These are phyloP conservation scores for Bombus waltoni DNA, from an alignment of 1,140 invertebrate genomes.

Conservation along the genomic window DNA sequence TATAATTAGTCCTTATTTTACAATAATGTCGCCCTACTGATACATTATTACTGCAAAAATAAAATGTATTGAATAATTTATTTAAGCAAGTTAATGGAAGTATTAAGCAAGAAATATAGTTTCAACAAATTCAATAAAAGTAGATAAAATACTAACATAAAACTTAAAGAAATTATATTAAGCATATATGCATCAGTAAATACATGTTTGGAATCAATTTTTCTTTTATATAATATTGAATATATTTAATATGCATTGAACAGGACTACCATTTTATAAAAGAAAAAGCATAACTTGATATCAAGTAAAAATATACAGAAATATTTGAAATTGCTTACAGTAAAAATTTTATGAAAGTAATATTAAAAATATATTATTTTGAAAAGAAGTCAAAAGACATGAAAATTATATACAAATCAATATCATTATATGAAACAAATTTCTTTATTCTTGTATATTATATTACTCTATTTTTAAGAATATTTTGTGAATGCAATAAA, in stretches of 20 bases:
- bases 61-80: neutral
- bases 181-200: neutral
- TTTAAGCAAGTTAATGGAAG: neutral
- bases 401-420: neutral
- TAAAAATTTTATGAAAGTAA: neutral
- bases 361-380: neutral
- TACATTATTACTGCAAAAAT: neutral
- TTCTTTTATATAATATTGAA: neutral
- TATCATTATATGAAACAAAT: neutral
- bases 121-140: neutral
- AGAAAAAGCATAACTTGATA: too few species aligned
- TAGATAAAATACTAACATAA: neutral
- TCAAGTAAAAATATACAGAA: too few species aligned
- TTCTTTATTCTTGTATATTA: neutral
- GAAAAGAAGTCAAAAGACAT: neutral
- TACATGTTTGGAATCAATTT: neutral
- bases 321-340: neutral
- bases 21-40: neutral
- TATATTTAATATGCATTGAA: too few species aligned
- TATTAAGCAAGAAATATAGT: neutral
- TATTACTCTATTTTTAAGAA: neutral
- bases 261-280: too few species aligned
- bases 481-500: neutral
- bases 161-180: neutral
- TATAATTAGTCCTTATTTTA: neutral